Evolutionary conservation across 2,888 invertebrate genomes (phyloP).

Genomic region (Drosophila nigricruria): DNA sequence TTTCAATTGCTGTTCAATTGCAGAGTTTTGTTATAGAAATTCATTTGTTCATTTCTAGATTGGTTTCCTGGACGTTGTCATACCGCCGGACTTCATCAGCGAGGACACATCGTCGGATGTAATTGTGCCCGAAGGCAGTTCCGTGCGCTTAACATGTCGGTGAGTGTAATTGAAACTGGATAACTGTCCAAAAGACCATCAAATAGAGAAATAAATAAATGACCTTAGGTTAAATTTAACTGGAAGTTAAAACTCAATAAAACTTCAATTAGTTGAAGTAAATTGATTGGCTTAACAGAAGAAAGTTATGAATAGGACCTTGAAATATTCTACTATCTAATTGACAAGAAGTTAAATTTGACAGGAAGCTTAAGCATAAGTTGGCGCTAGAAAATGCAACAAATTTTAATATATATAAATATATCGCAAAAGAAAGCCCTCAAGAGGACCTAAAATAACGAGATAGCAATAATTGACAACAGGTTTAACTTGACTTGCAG

Average conservation of each 20-base stretch:
- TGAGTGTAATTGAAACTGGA: conserved; percentile 62
- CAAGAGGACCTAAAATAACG: too few relatives aligned
- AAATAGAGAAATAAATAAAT: background rate
- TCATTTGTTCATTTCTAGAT: conserved; percentile 87
- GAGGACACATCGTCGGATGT: conserved; percentile 96
- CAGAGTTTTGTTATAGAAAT: background rate
- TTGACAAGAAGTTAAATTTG: background rate
- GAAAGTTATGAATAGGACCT: background rate
- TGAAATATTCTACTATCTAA: background rate
- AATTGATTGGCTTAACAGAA: background rate
- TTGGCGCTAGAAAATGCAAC: too few relatives aligned
- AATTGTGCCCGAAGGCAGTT: conserved; percentile 94
- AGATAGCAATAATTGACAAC: background rate
- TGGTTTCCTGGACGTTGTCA: conserved; percentile 93
- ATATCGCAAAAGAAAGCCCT: too few relatives aligned
- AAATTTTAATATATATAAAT: too few relatives aligned
- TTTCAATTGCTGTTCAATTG: background rate
- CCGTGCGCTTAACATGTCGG: conserved; percentile 88
- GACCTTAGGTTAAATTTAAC: background rate
- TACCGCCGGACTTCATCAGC: conserved; percentile 95
- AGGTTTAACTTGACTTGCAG: background rate
- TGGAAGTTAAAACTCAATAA: too few relatives aligned
- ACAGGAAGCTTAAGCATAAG: background rate
- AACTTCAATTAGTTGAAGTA: background rate
- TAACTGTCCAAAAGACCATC: background rate